Conservation (phyloP, 1,140 invertebrate species). For the Drosophila hydei region DNA sequence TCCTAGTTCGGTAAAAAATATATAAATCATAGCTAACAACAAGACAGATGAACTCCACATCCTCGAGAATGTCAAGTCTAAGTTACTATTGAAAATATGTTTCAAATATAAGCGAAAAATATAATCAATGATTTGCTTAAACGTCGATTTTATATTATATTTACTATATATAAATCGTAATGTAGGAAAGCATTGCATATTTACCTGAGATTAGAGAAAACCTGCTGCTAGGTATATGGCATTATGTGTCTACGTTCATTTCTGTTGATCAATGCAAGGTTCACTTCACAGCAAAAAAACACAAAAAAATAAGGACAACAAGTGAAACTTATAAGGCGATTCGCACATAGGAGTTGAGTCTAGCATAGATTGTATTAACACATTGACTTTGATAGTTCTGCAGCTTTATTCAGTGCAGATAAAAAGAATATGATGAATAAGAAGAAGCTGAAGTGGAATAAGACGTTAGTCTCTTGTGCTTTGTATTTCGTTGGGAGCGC, state of each 20-base stretch:
- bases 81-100: no score
- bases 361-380: neutral
- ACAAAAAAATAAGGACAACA: slow-evolving; percentile 24
- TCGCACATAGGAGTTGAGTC: slow-evolving; percentile 25
- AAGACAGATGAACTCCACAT: no score
- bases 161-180: no score
- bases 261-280: neutral
- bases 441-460: neutral
- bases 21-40: no score
- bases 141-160: no score
- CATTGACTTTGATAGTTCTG: neutral
- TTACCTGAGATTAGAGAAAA: slow-evolving; percentile 1
- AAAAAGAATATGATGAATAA: no score
- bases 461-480: slow-evolving; percentile 5
- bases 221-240: neutral
- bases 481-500: slow-evolving; percentile 43
- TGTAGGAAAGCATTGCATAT: no score
- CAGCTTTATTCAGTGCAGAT: slow-evolving; percentile 4
- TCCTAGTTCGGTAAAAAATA: no score
- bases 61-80: no score
- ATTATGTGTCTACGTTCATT: neutral
- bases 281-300: slow-evolving; percentile 57
- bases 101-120: neutral
- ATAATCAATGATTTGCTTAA: no score
- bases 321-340: slow-evolving; percentile 37